Evolutionary conservation across 2,888 invertebrate genomes (phyloP).

Genomic region (Cantharis rufa): DNA sequence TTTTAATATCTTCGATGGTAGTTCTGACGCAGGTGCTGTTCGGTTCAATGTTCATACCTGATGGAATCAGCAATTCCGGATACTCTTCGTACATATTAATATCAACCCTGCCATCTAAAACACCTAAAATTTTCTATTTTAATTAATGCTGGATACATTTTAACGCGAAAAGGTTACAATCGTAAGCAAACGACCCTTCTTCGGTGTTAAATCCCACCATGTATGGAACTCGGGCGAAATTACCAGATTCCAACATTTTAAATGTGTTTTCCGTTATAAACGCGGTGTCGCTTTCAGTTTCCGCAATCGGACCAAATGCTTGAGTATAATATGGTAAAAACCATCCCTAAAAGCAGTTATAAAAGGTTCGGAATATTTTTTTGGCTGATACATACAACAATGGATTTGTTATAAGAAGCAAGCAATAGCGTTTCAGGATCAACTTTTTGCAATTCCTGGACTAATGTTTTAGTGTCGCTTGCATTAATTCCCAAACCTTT

Average conservation of each 20-base stretch:
- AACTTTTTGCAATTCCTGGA: slow-evolving; percentile 30
- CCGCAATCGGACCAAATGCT: slow-evolving; percentile 1
- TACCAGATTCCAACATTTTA: neutral
- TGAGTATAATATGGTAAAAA: neutral
- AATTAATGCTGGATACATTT: neutral
- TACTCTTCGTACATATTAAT: neutral
- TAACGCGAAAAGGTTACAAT: neutral
- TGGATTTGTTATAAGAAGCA: neutral
- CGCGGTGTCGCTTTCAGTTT: neutral
- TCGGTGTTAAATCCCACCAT: slow-evolving; percentile 8
- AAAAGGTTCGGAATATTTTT: neutral
- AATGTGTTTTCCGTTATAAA: slow-evolving; percentile 4
- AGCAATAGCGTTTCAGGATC: slow-evolving; percentile 10
- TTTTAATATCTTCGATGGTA: neutral
- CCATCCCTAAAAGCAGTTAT: neutral
- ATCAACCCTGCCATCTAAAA: neutral
- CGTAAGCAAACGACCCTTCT: slow-evolving; percentile 9
- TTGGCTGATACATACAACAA: neutral
- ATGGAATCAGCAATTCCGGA: neutral
- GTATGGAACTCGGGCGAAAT: neutral
- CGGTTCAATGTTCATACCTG: neutral
- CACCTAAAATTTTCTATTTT: neutral
- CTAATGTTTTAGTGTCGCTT: slow-evolving; percentile 20
- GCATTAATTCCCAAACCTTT: slow-evolving; percentile 23
- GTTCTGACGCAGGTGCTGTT: neutral